phyloP scores from a whole-genome alignment of 2,797 vertebrate genomes.

The Spatula versicolor region DNA sequence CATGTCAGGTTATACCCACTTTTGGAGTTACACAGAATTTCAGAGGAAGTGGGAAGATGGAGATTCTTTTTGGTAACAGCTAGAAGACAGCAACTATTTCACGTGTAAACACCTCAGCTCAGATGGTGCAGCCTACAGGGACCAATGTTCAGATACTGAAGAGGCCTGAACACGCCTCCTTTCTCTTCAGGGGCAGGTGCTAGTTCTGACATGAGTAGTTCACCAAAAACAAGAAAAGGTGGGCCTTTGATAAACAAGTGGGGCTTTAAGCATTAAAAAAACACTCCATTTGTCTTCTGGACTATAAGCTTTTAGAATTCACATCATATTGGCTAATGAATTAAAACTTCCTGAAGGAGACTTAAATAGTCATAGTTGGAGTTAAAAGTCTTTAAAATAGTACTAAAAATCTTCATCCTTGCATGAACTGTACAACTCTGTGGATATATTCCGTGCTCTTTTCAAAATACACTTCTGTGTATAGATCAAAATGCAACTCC shows the following conservation, averaged over 20 bases:
- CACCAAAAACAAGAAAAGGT: background rate
- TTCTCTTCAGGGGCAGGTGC: background rate
- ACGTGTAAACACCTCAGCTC: background rate
- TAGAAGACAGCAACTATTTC: background rate
- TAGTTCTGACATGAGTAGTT: accelerated
- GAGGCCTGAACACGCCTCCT: background rate
- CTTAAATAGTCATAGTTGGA: background rate
- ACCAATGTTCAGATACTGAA: background rate
- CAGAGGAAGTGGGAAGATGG: background rate
- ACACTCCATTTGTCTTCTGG: background rate
- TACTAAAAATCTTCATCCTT: background rate
- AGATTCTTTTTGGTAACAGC: background rate
- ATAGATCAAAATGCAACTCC: background rate
- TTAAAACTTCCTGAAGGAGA: background rate
- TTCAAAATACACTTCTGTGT: background rate
- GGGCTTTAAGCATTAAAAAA: background rate
- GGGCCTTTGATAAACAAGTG: background rate
- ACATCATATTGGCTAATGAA: background rate
- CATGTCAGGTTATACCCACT: background rate
- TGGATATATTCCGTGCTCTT: background rate
- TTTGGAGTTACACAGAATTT: background rate
- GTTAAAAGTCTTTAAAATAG: background rate
- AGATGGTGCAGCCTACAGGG: background rate
- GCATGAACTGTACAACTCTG: background rate
- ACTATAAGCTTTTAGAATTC: background rate